A percentile compares a stretch with the other conserved stretches of the same genome.
Conservation (phyloP, 2,113 vertebrate species). For the Melanerpes aurifrons region DNA sequence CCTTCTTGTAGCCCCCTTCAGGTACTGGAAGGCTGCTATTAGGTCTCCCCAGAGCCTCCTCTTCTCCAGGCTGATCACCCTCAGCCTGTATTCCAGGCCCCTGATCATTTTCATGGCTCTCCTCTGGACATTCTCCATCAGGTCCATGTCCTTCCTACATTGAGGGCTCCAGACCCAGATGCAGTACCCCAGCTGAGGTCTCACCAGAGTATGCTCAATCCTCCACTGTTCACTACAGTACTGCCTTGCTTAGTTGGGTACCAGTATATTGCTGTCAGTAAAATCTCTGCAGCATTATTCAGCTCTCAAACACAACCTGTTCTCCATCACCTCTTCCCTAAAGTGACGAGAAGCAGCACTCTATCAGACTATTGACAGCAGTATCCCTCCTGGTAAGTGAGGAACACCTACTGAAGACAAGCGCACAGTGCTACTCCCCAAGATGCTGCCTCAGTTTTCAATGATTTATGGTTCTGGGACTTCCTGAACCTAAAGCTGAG, state of each 20-base stretch:
- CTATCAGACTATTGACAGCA: not conserved
- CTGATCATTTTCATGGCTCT: too few relatives aligned
- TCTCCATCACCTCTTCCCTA: not conserved
- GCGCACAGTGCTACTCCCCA: not conserved
- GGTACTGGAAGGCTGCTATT: too few relatives aligned
- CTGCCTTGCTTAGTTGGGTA: not conserved
- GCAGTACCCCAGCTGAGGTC: too few relatives aligned
- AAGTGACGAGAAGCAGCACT: not conserved
- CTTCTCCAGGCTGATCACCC: too few relatives aligned
- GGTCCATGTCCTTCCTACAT: too few relatives aligned
- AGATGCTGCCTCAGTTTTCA: not conserved
- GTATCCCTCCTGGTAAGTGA: not conserved
- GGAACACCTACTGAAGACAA: not conserved
- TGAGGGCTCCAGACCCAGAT: too few relatives aligned
- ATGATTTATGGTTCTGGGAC: not conserved
- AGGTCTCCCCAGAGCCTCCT: too few relatives aligned
- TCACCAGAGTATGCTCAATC: not conserved
- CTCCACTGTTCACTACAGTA: not conserved
- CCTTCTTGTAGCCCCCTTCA: too few relatives aligned
- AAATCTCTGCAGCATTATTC: not conserved
- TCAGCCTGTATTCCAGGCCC: too few relatives aligned
- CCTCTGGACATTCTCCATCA: too few relatives aligned
- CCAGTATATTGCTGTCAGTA: not conserved
- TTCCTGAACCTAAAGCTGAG: not conserved
- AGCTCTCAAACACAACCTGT: not conserved